phyloP scores from a whole-genome alignment of 2,888 invertebrate species.

The Drosophila neutralis region DNA sequence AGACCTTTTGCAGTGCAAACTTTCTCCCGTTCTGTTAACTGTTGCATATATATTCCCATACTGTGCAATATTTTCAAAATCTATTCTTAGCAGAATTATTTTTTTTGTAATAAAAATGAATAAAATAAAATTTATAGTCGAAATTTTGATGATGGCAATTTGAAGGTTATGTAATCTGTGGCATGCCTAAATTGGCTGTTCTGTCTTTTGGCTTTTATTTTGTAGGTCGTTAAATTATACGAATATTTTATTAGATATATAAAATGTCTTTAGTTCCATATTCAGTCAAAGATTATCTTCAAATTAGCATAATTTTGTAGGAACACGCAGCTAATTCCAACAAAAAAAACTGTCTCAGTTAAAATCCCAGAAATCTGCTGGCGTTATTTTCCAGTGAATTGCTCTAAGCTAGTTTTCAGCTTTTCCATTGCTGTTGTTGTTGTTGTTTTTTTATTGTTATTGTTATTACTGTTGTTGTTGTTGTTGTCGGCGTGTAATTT shows the following conservation, averaged over 20 bases:
- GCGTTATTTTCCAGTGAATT: neutral
- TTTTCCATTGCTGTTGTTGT: neutral
- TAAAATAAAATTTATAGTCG: neutral
- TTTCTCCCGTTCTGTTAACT: neutral
- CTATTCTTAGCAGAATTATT: neutral
- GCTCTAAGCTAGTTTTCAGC: neutral
- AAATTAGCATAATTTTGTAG: neutral
- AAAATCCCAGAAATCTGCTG: neutral
- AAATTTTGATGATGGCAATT: neutral
- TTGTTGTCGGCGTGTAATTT: constrained; percentile 27
- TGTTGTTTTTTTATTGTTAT: neutral
- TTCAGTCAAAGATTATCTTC: neutral
- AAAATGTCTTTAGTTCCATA: neutral
- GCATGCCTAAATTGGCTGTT: neutral
- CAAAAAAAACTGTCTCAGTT: neutral
- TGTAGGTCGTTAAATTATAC: neutral
- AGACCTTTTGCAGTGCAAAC: too few relatives aligned
- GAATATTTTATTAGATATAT: neutral
- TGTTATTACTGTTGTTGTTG: neutral
- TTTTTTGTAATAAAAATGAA: neutral
- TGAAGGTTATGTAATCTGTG: too few relatives aligned
- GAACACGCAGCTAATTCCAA: neutral
- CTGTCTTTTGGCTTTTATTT: neutral
- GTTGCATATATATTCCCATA: neutral
- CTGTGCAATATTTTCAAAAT: neutral